Percentiles rank a stretch among this genome's conserved stretches.
Conservation (phyloP, 2,797 vertebrate genomes). For the Prunella strophiata region DNA sequence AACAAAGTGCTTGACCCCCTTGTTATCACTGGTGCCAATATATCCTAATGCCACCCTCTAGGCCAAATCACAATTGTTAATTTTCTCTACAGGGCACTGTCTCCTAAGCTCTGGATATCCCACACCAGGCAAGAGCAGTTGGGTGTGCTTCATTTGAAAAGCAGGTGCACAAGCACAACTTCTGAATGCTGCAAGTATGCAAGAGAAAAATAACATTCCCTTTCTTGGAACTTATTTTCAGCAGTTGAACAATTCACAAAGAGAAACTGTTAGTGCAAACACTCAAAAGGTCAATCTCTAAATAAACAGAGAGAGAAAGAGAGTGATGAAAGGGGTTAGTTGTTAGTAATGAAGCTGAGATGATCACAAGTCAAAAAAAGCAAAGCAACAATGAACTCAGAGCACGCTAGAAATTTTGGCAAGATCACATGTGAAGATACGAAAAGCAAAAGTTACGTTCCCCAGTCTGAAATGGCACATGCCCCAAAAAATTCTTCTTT, state of each 20-base stretch:
- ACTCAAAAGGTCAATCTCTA: constrained; percentile 60
- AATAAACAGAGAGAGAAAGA: constrained; percentile 39
- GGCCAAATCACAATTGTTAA: background rate
- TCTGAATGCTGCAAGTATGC: background rate
- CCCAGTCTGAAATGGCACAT: background rate
- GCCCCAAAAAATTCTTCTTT: background rate
- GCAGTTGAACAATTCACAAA: constrained; percentile 42
- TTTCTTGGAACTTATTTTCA: constrained; percentile 60
- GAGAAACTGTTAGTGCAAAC: constrained; percentile 55
- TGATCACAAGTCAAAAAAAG: constrained; percentile 56
- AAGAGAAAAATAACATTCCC: constrained; percentile 57
- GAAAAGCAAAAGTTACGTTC: background rate
- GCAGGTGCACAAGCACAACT: constrained; percentile 1
- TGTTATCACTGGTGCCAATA: background rate
- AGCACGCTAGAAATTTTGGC: constrained; percentile 19
- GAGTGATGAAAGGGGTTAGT: constrained; percentile 54
- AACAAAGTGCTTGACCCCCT: background rate
- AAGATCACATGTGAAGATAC: background rate
- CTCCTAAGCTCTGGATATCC: background rate
- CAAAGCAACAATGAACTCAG: constrained; percentile 6
- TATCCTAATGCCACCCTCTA: background rate
- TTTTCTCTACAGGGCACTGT: background rate
- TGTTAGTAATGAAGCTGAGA: constrained; percentile 58
- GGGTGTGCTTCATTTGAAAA: background rate
- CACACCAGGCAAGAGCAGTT: constrained; percentile 8